A percentile compares a stretch with the other conserved stretches of the same genome.
Conservation (phyloP, 2,113 vertebrate species). For the Crotalus tigris region DNA sequence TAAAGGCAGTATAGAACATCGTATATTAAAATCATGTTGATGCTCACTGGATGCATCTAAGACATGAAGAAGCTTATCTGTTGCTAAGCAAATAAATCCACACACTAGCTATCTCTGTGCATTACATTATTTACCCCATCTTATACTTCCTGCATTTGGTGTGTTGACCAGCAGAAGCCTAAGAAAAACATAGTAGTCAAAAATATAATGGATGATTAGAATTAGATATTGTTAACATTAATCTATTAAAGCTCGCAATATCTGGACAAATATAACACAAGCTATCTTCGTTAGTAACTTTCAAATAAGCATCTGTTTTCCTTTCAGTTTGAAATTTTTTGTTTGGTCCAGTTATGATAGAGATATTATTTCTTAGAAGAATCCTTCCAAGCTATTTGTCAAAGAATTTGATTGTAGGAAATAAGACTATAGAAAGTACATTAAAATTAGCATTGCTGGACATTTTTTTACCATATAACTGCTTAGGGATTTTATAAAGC, state of each 20-base stretch:
- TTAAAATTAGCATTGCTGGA: background rate
- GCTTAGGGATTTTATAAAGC: background rate
- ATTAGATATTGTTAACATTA: background rate
- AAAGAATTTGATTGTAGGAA: background rate
- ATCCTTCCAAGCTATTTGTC: background rate
- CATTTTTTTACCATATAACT: background rate
- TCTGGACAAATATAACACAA: background rate
- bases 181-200: too few species aligned
- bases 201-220: background rate
- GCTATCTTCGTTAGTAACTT: background rate
- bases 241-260: background rate
- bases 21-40: background rate
- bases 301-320: background rate
- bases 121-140: background rate
- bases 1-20: background rate
- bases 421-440: background rate
- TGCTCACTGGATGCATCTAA: background rate
- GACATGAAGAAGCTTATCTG: background rate
- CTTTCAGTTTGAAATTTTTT: background rate
- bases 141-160: background rate
- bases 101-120: background rate
- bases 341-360: background rate
- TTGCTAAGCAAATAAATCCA: background rate
- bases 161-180: background rate
- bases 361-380: background rate